Evolutionary conservation across 1,140 invertebrate species (phyloP).

Genomic region (Drosophila eugracilis): DNA sequence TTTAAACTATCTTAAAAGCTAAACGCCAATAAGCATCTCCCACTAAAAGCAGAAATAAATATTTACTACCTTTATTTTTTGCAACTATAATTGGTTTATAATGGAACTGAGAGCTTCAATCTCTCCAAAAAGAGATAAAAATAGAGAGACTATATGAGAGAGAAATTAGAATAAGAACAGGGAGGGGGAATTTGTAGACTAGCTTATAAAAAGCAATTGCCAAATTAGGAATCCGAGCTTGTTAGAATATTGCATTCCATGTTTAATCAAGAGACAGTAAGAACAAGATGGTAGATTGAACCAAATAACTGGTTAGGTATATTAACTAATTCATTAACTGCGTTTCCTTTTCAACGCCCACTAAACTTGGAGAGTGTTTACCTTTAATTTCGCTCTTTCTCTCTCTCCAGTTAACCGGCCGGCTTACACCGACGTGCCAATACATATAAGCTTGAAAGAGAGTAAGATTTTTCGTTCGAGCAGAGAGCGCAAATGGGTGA

Average conservation of each 20-base stretch:
- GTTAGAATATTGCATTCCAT: conserved; percentile 11
- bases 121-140: neutral
- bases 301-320: conserved; percentile 40
- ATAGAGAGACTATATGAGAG: neutral
- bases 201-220: conserved; percentile 9
- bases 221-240: conserved; percentile 32
- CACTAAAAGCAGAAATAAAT: conserved; percentile 69
- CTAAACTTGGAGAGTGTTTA: neutral
- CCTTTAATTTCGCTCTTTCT: neutral
- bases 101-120: conserved; percentile 55
- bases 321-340: conserved; percentile 44
- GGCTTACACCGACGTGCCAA: conserved; percentile 11
- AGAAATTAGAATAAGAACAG: conserved; percentile 1
- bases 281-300: conserved; percentile 1
- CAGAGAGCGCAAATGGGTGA: conserved; percentile 27
- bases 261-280: neutral
- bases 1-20: conserved; percentile 56
- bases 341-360: conserved; percentile 41
- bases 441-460: neutral
- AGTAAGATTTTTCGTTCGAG: neutral
- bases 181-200: neutral
- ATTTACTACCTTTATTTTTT: conserved; percentile 46
- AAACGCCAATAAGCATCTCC: conserved; percentile 20
- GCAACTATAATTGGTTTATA: conserved; percentile 65
- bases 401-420: conserved; percentile 25